Evolutionary conservation across 1,140 invertebrate species (phyloP).

Genomic region (Sipha flava): DNA sequence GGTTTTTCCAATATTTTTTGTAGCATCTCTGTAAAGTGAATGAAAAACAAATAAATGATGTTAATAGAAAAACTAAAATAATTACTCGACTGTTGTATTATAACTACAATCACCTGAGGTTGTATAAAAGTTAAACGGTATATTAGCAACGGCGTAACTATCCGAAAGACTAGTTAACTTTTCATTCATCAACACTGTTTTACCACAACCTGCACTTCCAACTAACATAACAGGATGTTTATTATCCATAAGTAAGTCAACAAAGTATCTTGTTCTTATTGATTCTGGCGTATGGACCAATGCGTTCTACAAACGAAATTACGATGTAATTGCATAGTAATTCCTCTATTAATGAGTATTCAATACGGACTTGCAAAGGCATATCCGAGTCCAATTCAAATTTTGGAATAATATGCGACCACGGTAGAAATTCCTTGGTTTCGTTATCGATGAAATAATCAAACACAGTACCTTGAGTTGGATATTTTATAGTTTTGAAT

Average conservation of each 20-base stretch:
- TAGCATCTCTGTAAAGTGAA: constrained; percentile 64
- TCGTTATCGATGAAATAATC: constrained; percentile 89
- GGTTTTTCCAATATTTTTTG: constrained; percentile 91
- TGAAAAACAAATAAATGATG: background rate
- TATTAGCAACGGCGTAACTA: constrained; percentile 78
- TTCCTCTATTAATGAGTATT: background rate
- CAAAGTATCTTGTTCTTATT: constrained; percentile 77
- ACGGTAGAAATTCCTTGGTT: constrained; percentile 78
- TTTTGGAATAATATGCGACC: constrained; percentile 78
- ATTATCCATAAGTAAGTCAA: constrained; percentile 80
- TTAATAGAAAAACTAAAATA: background rate
- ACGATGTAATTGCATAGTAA: too few relatives aligned
- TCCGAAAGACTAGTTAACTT: constrained; percentile 74
- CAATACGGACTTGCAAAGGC: constrained; percentile 64
- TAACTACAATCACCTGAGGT: constrained; percentile 61
- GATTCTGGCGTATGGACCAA: constrained; percentile 92
- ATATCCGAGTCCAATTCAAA: constrained; percentile 88
- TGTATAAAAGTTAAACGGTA: constrained; percentile 96
- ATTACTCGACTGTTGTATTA: too few relatives aligned
- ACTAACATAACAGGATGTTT: constrained; percentile 89
- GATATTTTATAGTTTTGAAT: constrained; percentile 92
- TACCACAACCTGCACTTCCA: constrained; percentile 82
- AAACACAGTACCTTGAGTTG: constrained; percentile 81
- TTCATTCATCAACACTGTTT: constrained; percentile 79
- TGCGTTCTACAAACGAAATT: constrained; percentile 39